phyloP scores from a whole-genome alignment of 2,797 vertebrate species.

The Calcarius lapponicus region DNA sequence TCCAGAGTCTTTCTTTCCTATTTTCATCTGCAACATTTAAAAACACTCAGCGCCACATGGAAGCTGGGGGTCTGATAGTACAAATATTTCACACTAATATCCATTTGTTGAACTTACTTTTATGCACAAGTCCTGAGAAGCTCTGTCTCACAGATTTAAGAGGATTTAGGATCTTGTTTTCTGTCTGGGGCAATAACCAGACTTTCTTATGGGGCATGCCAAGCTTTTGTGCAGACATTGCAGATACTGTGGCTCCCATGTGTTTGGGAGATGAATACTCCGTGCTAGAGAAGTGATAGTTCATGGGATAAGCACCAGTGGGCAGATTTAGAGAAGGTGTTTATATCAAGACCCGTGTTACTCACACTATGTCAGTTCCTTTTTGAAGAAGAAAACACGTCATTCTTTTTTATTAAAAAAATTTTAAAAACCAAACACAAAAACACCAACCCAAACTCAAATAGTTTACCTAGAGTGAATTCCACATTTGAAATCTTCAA shows the following conservation, averaged over 20 bases:
- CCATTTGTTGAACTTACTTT: background rate
- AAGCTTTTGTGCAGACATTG: background rate
- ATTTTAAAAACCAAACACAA: background rate
- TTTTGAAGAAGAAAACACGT: background rate
- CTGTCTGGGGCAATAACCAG: background rate
- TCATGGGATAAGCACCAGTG: background rate
- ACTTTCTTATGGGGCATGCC: background rate
- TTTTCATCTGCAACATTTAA: background rate
- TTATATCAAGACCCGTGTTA: background rate
- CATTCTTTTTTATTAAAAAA: background rate
- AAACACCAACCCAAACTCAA: background rate
- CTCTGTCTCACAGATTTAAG: background rate
- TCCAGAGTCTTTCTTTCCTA: background rate
- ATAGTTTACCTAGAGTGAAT: background rate
- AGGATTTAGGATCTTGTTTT: background rate
- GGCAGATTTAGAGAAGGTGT: background rate
- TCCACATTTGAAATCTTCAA: background rate
- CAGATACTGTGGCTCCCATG: background rate
- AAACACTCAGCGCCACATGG: background rate
- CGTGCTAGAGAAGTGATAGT: background rate
- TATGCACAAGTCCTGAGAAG: background rate
- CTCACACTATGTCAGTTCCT: background rate
- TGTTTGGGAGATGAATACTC: background rate
- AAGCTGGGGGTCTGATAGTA: background rate
- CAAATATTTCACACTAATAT: background rate